Conservation (phyloP, 2,888 invertebrate species). For the Eupithecia subumbrata region DNA sequence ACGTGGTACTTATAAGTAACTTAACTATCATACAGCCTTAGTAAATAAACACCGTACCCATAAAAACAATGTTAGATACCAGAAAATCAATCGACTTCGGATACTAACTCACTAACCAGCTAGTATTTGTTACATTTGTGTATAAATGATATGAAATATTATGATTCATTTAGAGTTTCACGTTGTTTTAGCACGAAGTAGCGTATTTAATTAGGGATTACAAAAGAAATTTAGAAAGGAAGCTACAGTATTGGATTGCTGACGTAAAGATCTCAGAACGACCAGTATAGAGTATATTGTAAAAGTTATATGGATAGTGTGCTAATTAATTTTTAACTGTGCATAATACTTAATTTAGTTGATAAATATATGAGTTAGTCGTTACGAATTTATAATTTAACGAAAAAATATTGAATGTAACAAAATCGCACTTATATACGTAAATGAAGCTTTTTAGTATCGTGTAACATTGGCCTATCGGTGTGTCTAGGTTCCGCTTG, state of each 20-base stretch:
- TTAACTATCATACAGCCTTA: not conserved
- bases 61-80: not conserved
- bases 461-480: conserved; percentile 63
- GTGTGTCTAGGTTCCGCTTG: conserved; percentile 54
- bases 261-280: conserved; percentile 79
- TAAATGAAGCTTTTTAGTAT: conserved; percentile 69
- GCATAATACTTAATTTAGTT: conserved; percentile 65
- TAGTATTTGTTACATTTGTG: conserved; percentile 25
- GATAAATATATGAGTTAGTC: conserved; percentile 45
- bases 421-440: conserved; percentile 74
- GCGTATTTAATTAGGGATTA: conserved; percentile 49
- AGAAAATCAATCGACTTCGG: conserved; percentile 11
- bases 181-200: conserved; percentile 46
- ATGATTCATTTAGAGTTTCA: conserved; percentile 27
- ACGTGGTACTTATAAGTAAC: conserved; percentile 32
- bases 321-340: conserved; percentile 65
- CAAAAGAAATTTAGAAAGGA: conserved; percentile 38
- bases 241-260: conserved; percentile 70
- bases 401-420: conserved; percentile 54
- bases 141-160: conserved; percentile 12
- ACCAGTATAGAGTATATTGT: conserved; percentile 72
- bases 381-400: conserved; percentile 76
- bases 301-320: conserved; percentile 58
- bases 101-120: not conserved
- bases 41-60: conserved; percentile 12